phyloP scores from a whole-genome alignment of 1,140 invertebrate species.

The Eueides isabella region DNA sequence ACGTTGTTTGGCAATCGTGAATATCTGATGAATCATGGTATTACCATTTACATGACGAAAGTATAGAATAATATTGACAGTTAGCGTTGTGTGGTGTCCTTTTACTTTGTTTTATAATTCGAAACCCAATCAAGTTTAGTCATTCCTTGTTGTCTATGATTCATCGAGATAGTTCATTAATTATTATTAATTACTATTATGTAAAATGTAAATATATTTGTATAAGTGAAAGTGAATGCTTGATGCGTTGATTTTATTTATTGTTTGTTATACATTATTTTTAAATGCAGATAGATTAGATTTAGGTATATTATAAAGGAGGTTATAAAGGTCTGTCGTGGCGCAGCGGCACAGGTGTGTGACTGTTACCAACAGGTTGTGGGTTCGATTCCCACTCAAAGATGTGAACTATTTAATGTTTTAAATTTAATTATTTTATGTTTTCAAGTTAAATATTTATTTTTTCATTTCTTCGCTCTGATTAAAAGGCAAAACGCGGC shows the following conservation, averaged over 20 bases:
- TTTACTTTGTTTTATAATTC: constrained; percentile 7
- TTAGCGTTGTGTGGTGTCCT: not conserved
- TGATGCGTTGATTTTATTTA: not conserved
- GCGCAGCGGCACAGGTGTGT: too few species aligned
- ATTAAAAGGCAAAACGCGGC: too few species aligned
- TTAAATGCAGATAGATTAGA: not conserved
- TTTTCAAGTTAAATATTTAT: too few species aligned
- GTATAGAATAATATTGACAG: constrained; percentile 14
- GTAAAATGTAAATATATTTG: constrained; percentile 9
- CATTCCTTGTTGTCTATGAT: not conserved
- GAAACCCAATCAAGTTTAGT: not conserved
- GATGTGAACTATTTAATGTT: too few species aligned
- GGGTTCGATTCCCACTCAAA: too few species aligned
- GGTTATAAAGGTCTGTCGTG: too few species aligned
- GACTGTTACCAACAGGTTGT: too few species aligned
- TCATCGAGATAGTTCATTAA: not conserved
- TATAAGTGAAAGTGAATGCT: not conserved
- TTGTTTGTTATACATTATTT: not conserved
- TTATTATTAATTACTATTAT: constrained; percentile 2
- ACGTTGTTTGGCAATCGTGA: constrained; percentile 14
- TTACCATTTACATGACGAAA: constrained; percentile 3
- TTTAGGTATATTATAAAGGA: too few species aligned
- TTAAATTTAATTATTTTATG: too few species aligned
- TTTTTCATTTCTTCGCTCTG: too few species aligned
- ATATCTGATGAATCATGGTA: not conserved